phyloP scores from a whole-genome alignment of 2,797 vertebrate species.

The Rhadinocentrus ornatus region DNA sequence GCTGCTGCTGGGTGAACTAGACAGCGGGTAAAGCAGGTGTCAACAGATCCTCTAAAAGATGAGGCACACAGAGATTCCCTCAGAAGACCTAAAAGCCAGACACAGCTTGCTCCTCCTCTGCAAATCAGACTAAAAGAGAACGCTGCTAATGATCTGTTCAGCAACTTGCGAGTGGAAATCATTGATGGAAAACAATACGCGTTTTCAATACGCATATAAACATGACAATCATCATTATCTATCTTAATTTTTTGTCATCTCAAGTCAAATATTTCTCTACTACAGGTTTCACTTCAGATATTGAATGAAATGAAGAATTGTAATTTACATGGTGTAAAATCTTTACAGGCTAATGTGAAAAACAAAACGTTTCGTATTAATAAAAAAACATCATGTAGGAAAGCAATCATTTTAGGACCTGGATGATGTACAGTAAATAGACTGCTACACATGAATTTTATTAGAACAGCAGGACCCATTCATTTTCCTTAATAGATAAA shows the following conservation, averaged over 20 bases:
- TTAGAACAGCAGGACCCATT: neutral
- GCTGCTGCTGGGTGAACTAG: slow-evolving; percentile 17
- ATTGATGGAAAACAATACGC: neutral
- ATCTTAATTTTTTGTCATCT: neutral
- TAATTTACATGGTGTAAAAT: neutral
- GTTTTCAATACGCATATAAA: neutral
- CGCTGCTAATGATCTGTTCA: neutral
- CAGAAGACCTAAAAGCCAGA: slow-evolving; percentile 2
- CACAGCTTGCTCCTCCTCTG: neutral
- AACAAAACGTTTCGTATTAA: neutral
- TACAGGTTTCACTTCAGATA: neutral
- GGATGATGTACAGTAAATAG: neutral
- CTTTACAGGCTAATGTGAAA: neutral
- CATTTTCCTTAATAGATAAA: neutral
- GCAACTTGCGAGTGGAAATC: neutral
- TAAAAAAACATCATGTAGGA: neutral
- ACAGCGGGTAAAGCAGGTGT: slow-evolving; percentile 21
- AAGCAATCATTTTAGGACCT: neutral
- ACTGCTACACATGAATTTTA: neutral
- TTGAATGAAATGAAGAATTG: neutral
- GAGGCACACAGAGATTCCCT: slow-evolving; percentile 1
- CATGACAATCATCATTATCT: neutral
- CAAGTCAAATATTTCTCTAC: neutral
- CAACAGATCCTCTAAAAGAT: neutral
- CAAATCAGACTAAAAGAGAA: slow-evolving; percentile 3